Conservation (phyloP, 2,888 invertebrate genomes). For the Shargacucullia verbasci region DNA sequence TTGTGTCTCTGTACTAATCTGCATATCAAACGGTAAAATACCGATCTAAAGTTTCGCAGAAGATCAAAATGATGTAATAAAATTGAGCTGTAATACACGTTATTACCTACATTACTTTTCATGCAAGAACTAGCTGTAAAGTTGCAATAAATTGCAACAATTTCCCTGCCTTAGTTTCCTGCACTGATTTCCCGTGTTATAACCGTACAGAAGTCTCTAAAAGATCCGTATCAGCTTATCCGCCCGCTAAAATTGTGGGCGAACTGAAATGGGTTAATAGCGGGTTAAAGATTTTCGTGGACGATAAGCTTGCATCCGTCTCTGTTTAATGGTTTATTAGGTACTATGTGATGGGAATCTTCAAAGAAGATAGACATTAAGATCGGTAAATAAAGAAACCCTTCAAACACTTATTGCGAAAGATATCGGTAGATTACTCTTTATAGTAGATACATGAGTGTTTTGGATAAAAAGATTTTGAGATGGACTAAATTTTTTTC, state of each 20-base stretch:
- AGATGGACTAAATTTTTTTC: too few species aligned
- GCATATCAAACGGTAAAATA: too few species aligned
- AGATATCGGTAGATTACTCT: too few species aligned
- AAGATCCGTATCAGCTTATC: slow-evolving; percentile 47
- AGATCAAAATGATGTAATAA: too few species aligned
- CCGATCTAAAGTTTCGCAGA: too few species aligned
- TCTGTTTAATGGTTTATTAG: slow-evolving; percentile 44
- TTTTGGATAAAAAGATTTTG: too few species aligned
- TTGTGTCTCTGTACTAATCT: too few species aligned
- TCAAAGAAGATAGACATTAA: background rate
- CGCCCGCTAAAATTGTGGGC: slow-evolving; percentile 41
- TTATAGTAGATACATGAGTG: too few species aligned
- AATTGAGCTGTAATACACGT: too few species aligned
- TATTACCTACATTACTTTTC: background rate
- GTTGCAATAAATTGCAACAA: slow-evolving; percentile 32
- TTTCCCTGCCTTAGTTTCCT: slow-evolving; percentile 15
- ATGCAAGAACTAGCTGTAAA: slow-evolving; percentile 6
- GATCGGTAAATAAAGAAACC: background rate
- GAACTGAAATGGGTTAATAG: slow-evolving; percentile 45
- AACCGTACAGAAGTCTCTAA: slow-evolving; percentile 22
- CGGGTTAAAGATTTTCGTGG: slow-evolving; percentile 29
- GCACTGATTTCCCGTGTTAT: slow-evolving; percentile 34
- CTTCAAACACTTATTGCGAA: too few species aligned
- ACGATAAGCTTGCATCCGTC: slow-evolving; percentile 32
- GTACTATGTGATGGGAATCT: slow-evolving; percentile 23